phyloP scores from a whole-genome alignment of 2,797 vertebrate genomes.

The Meriones psammophilus region DNA sequence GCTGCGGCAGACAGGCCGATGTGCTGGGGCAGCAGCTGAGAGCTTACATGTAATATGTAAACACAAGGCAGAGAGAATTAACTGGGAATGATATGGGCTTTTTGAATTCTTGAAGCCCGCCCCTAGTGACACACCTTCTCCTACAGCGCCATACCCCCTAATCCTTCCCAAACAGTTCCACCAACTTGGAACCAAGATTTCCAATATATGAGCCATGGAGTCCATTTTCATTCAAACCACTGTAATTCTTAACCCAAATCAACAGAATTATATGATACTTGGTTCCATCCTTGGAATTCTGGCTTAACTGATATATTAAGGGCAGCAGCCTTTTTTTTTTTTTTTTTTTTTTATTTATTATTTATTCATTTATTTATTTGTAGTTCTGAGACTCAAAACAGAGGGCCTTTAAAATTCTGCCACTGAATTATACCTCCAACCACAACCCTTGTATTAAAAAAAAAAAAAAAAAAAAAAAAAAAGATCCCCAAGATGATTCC shows the following conservation, averaged over 20 bases:
- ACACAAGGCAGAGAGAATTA: not conserved
- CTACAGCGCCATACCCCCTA: not conserved
- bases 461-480: constrained; percentile 49
- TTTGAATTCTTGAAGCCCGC: not conserved
- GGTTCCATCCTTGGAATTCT: not conserved
- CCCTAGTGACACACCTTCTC: too few relatives aligned
- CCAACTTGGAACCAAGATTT: not conserved
- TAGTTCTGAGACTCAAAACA: not conserved
- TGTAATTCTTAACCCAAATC: not conserved
- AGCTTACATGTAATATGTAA: not conserved
- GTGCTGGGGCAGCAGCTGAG: not conserved
- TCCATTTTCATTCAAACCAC: not conserved
- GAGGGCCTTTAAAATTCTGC: not conserved
- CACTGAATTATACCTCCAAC: not conserved
- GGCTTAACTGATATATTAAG: not conserved
- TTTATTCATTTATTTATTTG: not conserved
- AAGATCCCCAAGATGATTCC: not conserved
- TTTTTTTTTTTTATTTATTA: not conserved
- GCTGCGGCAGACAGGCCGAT: too few relatives aligned
- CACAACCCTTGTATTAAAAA: constrained; percentile 25
- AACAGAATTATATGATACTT: not conserved
- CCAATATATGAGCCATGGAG: not conserved
- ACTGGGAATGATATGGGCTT: not conserved
- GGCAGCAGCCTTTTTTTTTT: not conserved
- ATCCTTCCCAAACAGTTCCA: not conserved